A percentile compares a stretch with the other conserved stretches of the same genome.
Conservation (phyloP, 2,797 vertebrate species). For the Podarcis lilfordi region DNA sequence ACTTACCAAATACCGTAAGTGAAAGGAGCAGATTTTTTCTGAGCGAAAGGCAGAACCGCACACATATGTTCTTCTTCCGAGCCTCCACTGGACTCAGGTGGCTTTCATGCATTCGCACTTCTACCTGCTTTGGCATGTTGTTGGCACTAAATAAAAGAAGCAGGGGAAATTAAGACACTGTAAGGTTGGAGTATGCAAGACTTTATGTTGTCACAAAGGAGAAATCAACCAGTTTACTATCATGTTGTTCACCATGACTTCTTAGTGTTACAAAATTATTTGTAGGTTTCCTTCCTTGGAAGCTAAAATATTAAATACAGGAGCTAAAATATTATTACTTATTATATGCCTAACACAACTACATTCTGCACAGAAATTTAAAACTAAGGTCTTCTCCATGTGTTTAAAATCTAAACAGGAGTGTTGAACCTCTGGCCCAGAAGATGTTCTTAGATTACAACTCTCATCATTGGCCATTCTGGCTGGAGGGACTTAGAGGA, state of each 20-base stretch:
- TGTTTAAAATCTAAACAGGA: background rate
- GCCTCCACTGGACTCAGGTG: slow-evolving; percentile 86
- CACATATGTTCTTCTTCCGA: slow-evolving; percentile 84
- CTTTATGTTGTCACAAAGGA: background rate
- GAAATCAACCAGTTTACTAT: background rate
- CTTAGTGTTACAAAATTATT: slow-evolving; percentile 5
- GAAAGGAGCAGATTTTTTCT: slow-evolving; percentile 94
- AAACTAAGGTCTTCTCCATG: background rate
- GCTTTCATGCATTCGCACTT: slow-evolving; percentile 97
- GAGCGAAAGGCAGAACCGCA: slow-evolving; percentile 87
- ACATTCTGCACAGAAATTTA: background rate
- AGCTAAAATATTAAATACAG: background rate
- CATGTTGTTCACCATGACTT: slow-evolving; percentile 14
- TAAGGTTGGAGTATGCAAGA: background rate
- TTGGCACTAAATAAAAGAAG: slow-evolving; percentile 83
- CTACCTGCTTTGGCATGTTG: slow-evolving; percentile 98
- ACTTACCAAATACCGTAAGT: slow-evolving; percentile 91
- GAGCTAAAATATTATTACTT: background rate
- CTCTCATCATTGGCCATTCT: too few species aligned
- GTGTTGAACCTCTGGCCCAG: background rate
- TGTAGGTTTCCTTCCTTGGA: background rate
- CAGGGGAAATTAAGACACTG: background rate
- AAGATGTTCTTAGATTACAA: background rate
- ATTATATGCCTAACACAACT: background rate
- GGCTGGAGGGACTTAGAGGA: too few species aligned